Conservation (phyloP, 2,797 vertebrate species). For the Linurgus olivaceus region DNA sequence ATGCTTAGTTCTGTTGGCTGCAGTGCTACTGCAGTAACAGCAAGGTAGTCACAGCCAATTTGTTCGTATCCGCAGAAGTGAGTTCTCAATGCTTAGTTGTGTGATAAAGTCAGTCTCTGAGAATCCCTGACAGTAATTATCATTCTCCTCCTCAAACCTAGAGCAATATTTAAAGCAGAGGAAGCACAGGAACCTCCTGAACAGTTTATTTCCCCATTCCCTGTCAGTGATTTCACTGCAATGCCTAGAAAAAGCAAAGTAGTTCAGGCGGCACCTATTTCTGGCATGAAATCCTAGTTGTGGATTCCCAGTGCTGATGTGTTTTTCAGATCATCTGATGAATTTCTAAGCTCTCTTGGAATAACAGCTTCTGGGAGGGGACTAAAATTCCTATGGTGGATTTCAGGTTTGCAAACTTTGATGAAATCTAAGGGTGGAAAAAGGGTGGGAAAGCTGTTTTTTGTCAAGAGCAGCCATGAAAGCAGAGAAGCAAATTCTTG, state of each 20-base stretch:
- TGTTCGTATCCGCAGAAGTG: neutral
- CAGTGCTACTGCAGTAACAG: slow-evolving; percentile 56
- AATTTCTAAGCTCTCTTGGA: slow-evolving; percentile 34
- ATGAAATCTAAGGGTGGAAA: neutral
- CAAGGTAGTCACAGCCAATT: slow-evolving; percentile 28
- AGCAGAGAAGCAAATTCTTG: slow-evolving; percentile 6
- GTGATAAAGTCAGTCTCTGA: neutral
- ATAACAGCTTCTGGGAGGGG: neutral
- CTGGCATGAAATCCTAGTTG: slow-evolving; percentile 37
- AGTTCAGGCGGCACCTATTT: slow-evolving; percentile 36
- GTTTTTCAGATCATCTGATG: slow-evolving; percentile 44
- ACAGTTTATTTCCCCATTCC: neutral
- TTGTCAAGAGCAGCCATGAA: slow-evolving; percentile 12
- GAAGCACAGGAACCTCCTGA: neutral
- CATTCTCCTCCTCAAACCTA: slow-evolving; percentile 16
- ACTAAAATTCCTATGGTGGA: neutral
- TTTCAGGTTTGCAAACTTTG: slow-evolving; percentile 28
- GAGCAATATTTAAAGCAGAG: slow-evolving; percentile 9
- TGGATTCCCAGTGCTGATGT: slow-evolving; percentile 47
- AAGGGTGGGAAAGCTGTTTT: slow-evolving; percentile 18
- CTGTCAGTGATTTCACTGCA: slow-evolving; percentile 37
- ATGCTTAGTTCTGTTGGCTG: slow-evolving; percentile 29
- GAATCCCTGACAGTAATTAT: neutral
- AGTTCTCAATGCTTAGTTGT: neutral
- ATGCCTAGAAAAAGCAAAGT: slow-evolving; percentile 41